Conservation (phyloP, 2,797 vertebrate species). For the Anguilla obscura region DNA sequence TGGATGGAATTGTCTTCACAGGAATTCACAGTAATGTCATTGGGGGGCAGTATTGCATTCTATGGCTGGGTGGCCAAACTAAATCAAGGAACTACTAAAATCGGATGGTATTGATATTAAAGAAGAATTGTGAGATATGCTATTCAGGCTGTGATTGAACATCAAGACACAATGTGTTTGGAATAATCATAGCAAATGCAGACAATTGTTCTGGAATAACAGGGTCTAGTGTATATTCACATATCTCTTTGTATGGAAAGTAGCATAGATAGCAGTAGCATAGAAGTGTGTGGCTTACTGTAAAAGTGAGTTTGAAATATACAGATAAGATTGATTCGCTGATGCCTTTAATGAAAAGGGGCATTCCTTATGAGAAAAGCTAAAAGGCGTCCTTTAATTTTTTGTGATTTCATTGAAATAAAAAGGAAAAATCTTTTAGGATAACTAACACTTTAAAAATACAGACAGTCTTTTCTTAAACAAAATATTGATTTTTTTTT, state of each 20-base stretch:
- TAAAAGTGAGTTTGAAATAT: too few species aligned
- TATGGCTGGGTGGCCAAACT: not conserved
- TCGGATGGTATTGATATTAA: not conserved
- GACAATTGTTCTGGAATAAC: not conserved
- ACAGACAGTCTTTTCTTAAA: too few species aligned
- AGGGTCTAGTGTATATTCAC: not conserved
- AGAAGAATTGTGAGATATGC: not conserved
- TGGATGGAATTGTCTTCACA: not conserved
- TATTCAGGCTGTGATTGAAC: not conserved
- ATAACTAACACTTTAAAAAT: too few species aligned
- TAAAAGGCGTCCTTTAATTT: too few species aligned
- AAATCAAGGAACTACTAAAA: slow-evolving; percentile 1
- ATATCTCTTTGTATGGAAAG: not conserved
- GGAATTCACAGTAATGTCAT: not conserved
- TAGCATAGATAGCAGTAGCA: too few species aligned
- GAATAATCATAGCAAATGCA: not conserved
- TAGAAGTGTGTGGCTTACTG: too few species aligned
- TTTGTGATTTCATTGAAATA: too few species aligned
- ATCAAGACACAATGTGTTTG: not conserved
- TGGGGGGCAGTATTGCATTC: not conserved
- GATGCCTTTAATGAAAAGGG: too few species aligned
- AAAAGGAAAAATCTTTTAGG: too few species aligned
- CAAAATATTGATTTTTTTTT: too few species aligned
- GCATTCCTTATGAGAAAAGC: too few species aligned
- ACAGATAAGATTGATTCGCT: too few species aligned